Percentiles rank a stretch among this genome's conserved stretches.
phyloP scores from a whole-genome alignment of 2,888 invertebrate genomes.

The Drosophila imparisetae region DNA sequence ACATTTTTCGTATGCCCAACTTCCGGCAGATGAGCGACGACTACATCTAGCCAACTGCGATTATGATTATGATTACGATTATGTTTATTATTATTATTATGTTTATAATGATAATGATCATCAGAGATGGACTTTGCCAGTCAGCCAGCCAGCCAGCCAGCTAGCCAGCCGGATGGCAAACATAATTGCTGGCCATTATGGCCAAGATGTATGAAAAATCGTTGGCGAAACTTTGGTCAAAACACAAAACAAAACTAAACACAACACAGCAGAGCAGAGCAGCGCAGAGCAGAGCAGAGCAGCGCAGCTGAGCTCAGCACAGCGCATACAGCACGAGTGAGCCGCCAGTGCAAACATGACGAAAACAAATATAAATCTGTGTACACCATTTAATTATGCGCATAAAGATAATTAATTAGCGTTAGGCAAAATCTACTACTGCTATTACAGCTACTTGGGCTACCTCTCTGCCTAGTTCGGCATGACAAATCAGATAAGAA shows the following conservation, averaged over 20 bases:
- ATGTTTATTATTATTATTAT: conserved; percentile 28
- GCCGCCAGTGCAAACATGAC: conserved; percentile 46
- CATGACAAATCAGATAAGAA: conserved; percentile 56
- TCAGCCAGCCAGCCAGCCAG: neutral
- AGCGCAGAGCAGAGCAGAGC: neutral
- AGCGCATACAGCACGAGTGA: conserved; percentile 1
- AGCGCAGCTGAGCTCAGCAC: neutral
- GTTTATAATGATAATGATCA: conserved; percentile 32
- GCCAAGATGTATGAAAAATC: conserved; percentile 54
- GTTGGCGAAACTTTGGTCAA: conserved; percentile 30
- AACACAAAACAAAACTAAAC: neutral
- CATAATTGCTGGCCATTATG: conserved; percentile 60
- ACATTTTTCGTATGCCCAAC: conserved; percentile 48
- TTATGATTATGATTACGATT: conserved; percentile 28
- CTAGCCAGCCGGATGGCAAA: conserved; percentile 45
- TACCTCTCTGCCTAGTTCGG: neutral
- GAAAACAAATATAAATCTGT: conserved; percentile 51
- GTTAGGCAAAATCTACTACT: conserved; percentile 27
- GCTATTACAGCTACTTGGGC: neutral
- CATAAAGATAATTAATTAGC: conserved; percentile 63
- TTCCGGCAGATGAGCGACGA: conserved; percentile 58
- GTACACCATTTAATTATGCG: conserved; percentile 60
- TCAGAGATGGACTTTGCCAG: conserved; percentile 27
- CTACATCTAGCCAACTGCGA: conserved; percentile 35
- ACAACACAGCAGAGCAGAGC: neutral